Evolutionary conservation across 2,113 vertebrate genomes (phyloP).

Genomic region (Phasianus colchicus): DNA sequence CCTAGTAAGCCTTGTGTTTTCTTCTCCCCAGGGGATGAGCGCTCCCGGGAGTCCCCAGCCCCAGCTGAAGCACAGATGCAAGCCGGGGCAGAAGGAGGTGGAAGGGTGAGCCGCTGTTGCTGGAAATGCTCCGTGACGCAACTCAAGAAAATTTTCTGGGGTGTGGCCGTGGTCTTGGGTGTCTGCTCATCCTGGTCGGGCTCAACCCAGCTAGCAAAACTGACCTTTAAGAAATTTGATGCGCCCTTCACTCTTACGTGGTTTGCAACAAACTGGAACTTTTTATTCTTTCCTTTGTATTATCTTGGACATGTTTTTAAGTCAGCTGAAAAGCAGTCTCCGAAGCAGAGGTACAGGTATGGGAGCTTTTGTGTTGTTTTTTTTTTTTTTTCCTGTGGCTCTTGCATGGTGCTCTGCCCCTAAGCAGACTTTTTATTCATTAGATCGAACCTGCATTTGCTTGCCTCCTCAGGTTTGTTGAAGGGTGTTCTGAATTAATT

Average conservation of each 20-base stretch:
- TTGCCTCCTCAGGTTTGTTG: background rate
- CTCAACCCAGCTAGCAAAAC: slow-evolving; percentile 92
- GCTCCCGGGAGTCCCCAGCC: slow-evolving; percentile 84
- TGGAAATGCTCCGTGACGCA: slow-evolving; percentile 82
- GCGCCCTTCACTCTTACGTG: slow-evolving; percentile 96
- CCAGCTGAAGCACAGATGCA: slow-evolving; percentile 82
- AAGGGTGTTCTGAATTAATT: background rate
- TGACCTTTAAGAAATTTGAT: slow-evolving; percentile 90
- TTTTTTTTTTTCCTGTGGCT: background rate
- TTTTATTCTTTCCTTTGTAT: slow-evolving; percentile 94
- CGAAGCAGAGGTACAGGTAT: slow-evolving; percentile 93
- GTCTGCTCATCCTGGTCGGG: slow-evolving; percentile 94
- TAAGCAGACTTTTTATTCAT: background rate
- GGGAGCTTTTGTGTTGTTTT: background rate
- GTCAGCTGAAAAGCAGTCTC: slow-evolving; percentile 89
- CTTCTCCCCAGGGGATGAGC: slow-evolving; percentile 87
- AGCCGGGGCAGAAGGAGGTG: slow-evolving; percentile 73
- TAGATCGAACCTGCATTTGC: background rate
- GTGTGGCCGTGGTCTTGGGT: slow-evolving; percentile 89
- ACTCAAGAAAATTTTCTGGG: slow-evolving; percentile 88
- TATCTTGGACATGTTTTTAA: slow-evolving; percentile 91
- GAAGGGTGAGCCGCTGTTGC: slow-evolving; percentile 79
- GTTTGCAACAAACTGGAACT: slow-evolving; percentile 98
- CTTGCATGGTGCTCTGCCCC: background rate
- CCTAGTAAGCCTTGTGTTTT: background rate